Evolutionary conservation across 2,113 vertebrate genomes (phyloP).

Genomic region (Pogonocichla stellata): DNA sequence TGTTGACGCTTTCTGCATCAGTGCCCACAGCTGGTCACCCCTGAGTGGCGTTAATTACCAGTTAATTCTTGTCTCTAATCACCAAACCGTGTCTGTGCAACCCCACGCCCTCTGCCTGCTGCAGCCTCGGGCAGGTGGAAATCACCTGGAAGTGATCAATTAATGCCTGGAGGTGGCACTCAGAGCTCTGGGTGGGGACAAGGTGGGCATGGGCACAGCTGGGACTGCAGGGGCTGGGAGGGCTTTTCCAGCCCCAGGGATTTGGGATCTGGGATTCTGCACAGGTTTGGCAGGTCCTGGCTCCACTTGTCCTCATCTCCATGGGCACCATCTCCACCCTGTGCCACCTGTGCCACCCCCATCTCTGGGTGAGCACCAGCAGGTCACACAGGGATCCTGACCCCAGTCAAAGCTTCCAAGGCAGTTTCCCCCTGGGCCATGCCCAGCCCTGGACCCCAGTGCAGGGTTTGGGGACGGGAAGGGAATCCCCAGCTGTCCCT

Average conservation of each 20-base stretch:
- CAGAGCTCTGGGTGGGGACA: background rate
- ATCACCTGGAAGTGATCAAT: background rate
- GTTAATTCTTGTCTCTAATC: background rate
- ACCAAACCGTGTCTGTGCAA: background rate
- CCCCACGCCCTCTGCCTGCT: background rate
- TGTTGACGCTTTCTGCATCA: background rate
- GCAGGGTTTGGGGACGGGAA: too few relatives aligned
- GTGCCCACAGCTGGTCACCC: background rate
- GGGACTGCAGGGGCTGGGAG: rapidly evolving
- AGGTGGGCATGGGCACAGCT: background rate
- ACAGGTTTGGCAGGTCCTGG: too few relatives aligned
- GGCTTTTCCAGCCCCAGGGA: background rate
- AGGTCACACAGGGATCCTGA: too few relatives aligned
- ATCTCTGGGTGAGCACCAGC: too few relatives aligned
- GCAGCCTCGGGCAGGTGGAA: background rate
- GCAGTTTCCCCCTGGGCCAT: too few relatives aligned
- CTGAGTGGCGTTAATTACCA: background rate
- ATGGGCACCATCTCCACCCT: too few relatives aligned
- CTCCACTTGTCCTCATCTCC: too few relatives aligned
- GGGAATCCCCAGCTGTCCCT: too few relatives aligned
- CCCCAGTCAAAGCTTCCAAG: too few relatives aligned
- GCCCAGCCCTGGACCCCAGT: too few relatives aligned
- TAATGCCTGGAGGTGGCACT: background rate
- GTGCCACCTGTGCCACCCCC: too few relatives aligned
- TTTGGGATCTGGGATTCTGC: background rate